Percentiles rank a stretch among this genome's conserved stretches.
phyloP scores from a whole-genome alignment of 2,888 invertebrate species.

The Megastigmus dorsalis region DNA sequence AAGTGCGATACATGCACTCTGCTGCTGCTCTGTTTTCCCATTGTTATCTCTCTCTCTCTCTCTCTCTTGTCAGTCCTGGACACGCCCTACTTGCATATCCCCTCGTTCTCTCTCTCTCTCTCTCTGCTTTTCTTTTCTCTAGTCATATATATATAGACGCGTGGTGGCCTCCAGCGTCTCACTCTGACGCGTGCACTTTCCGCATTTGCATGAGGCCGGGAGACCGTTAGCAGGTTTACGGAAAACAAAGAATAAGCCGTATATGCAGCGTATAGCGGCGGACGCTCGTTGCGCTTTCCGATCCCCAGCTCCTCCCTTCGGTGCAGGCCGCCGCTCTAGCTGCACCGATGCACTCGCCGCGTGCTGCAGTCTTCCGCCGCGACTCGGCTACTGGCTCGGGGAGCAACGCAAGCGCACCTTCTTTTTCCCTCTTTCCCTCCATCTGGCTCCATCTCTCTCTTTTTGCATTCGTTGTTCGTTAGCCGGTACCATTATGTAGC shows the following conservation, averaged over 20 bases:
- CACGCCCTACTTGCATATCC: conserved; percentile 24
- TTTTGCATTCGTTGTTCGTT: not conserved
- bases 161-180: not conserved
- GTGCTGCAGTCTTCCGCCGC: not conserved
- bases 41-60: not conserved
- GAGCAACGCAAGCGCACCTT: not conserved
- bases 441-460: not conserved
- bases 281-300: not conserved
- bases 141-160: no score
- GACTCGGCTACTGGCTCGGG: not conserved
- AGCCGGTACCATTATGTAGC: not conserved
- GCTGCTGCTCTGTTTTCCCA: not conserved
- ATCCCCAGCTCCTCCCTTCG: no score
- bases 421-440: not conserved
- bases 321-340: no score
- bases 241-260: conserved; percentile 30
- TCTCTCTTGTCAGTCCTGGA: not conserved
- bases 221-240: conserved; percentile 10
- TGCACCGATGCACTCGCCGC: not conserved
- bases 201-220: conserved; percentile 3
- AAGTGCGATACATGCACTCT: no score
- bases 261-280: not conserved
- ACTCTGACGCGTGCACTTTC: not conserved
- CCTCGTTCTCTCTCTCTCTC: not conserved
- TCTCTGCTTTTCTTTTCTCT: no score